Percentiles rank a stretch among this genome's conserved stretches.
Evolutionary conservation across 1,140 invertebrate species (phyloP).

Genomic region (Harpegnathos saltator): DNA sequence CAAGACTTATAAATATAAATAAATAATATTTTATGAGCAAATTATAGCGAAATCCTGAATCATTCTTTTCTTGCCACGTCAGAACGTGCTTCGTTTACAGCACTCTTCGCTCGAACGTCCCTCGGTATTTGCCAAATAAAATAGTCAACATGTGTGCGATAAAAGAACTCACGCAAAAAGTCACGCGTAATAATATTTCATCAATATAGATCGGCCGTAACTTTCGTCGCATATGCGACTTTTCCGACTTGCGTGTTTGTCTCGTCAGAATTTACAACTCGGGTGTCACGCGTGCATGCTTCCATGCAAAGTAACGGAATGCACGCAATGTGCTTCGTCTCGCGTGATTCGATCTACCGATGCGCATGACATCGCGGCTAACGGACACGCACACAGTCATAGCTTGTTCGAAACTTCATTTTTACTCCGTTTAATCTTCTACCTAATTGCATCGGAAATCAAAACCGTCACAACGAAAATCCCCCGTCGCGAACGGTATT

Average conservation of each 20-base stretch:
- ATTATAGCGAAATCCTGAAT: no score
- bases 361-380: neutral
- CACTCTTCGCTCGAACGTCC: no score
- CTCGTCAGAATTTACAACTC: neutral
- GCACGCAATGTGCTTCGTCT: conserved; percentile 15
- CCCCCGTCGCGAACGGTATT: neutral
- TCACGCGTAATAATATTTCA: neutral
- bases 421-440: neutral
- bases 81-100: no score
- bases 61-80: no score
- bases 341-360: conserved; percentile 9
- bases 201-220: neutral
- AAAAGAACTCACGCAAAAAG: no score
- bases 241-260: neutral
- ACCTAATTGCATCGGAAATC: neutral
- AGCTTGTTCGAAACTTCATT: neutral
- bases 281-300: neutral
- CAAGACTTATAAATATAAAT: no score
- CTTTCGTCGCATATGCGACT: neutral
- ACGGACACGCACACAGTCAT: no score
- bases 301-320: neutral
- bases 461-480: neutral
- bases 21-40: no score
- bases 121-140: no score
- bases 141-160: no score